Base-by-base conservation (phyloP, 2,113 vertebrate species). In the Saccopteryx leptura region DNA sequence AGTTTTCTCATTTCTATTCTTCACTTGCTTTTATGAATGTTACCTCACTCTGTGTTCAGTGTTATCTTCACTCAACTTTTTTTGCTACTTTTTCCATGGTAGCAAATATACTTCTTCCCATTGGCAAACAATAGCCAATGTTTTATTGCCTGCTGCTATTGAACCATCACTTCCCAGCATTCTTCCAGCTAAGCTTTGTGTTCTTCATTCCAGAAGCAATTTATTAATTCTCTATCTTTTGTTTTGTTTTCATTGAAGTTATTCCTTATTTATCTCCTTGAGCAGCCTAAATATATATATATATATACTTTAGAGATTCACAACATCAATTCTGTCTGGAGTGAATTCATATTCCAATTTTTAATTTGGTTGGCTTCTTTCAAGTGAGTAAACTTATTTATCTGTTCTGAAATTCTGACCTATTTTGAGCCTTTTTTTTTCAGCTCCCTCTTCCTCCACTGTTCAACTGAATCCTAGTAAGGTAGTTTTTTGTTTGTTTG, bases 71-170 rank as follows among this genome's bases (percentile, higher is more conserved):
- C 33, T 11, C 21, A 68, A 50, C 33, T 48, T 76, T 50, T 92
- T 33, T 60, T 78, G 56, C 54, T 61, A 39, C 56, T 74, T 80
- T 46, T 61, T 61, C 72, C 46, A 39, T 39, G 39, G 39, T 39
- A 39, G 39, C 39, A 39, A 39, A 39, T 39, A 39, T 39, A 39
- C 39, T 39, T 39, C 39, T 39, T 39, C 39, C 39, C 39, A 39
- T 39, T 39, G 39, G 39, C 39, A 39, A 93, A 93, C 71, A 61
- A 93, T 7, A 87, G 26, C 26, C 19, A 52, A 23, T 23, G 46
- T 69, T 69, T 87, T 87, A 52, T 87, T 80, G 87, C 91, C n/a
- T 93, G 14, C 63, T 93, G 15, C 54, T 21, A 11, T 61, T 85
- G 23, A 28, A 85, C 33, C 50, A 76, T 76, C 19, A 74, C 11